Percentiles rank a stretch among this genome's conserved stretches.
phyloP scores from a whole-genome alignment of 2,113 vertebrate genomes.

The Choloepus hoffmanni region DNA sequence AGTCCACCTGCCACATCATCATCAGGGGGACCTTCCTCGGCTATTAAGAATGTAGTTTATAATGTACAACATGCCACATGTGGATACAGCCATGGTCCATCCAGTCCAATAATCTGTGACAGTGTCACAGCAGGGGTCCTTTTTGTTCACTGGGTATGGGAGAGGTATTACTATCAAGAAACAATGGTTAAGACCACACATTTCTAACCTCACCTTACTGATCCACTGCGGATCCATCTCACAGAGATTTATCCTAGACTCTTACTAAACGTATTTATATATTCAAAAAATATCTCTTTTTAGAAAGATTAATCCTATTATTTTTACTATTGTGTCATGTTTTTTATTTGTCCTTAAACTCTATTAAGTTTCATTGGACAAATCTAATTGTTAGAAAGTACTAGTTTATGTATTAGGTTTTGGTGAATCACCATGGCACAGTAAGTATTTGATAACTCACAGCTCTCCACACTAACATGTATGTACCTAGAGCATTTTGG shows the following conservation, averaged over 20 bases:
- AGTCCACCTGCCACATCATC: not conserved
- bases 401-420: not conserved
- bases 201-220: not conserved
- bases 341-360: constrained; percentile 34
- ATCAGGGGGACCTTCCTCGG: not conserved
- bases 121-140: not conserved
- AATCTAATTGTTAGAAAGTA: not conserved
- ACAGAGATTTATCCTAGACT: not conserved
- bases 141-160: not conserved
- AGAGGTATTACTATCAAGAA: not conserved
- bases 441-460: not conserved
- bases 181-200: not conserved
- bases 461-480: not conserved
- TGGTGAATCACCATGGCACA: not conserved
- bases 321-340: not conserved
- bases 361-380: not conserved
- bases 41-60: not conserved
- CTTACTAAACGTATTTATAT: not conserved
- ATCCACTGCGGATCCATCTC: not conserved
- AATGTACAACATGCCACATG: not conserved
- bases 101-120: not conserved
- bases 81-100: fast-evolving
- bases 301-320: not conserved
- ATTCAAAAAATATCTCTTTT: not conserved
- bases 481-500: not conserved